Conservation (phyloP, 1,140 invertebrate species). For the Paralvinella palmiformis region DNA sequence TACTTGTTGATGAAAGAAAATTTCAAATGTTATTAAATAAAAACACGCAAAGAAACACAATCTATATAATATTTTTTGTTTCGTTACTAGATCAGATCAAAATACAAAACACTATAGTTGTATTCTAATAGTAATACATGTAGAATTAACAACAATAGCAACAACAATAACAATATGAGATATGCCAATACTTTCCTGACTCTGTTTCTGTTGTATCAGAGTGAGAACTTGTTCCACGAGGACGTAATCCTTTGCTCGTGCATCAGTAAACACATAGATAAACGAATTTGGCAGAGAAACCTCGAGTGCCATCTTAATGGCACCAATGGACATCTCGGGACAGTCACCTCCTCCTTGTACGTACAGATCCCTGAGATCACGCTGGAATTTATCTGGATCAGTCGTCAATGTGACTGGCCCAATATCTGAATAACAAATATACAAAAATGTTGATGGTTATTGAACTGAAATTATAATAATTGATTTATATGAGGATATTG, state of each 20-base stretch:
- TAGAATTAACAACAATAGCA: too few species aligned
- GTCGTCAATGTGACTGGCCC: constrained; percentile 61
- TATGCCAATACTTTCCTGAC: constrained; percentile 59
- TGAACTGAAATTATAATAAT: too few species aligned
- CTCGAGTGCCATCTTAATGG: constrained; percentile 61
- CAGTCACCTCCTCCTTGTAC: constrained; percentile 69
- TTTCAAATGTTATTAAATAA: too few species aligned
- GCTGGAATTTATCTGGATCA: constrained; percentile 57
- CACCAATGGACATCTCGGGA: constrained; percentile 64
- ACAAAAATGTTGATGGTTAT: too few species aligned
- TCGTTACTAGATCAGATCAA: too few species aligned
- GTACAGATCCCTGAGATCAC: constrained; percentile 55
- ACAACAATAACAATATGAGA: too few species aligned
- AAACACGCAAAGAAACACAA: too few species aligned
- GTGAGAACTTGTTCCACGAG: constrained; percentile 60
- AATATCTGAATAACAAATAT: constrained; percentile 40
- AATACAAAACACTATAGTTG: too few species aligned
- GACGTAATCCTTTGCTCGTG: constrained; percentile 62
- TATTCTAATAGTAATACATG: too few species aligned
- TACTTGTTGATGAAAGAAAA: too few species aligned
- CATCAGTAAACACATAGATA: constrained; percentile 73
- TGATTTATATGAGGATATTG: too few species aligned
- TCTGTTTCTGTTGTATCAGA: constrained; percentile 64
- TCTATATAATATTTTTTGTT: too few species aligned
- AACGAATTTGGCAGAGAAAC: constrained; percentile 62